phyloP scores from a whole-genome alignment of 2,797 vertebrate species.

The Parambassis ranga region DNA sequence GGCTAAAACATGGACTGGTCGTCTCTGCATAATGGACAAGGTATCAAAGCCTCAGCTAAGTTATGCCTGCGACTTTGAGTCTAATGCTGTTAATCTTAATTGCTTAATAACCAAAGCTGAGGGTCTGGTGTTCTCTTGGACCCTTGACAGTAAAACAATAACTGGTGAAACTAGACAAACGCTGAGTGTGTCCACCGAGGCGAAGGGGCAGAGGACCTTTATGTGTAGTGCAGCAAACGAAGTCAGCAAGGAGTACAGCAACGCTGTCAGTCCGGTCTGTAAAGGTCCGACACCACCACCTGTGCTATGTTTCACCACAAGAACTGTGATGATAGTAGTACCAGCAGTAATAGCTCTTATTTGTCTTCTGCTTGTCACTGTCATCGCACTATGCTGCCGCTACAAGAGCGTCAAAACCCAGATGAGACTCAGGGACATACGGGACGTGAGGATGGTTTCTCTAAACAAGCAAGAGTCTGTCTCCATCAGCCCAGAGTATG shows the following conservation, averaged over 20 bases:
- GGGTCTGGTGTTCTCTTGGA: constrained; percentile 59
- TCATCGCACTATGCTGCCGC: constrained; percentile 25
- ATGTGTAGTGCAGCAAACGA: constrained; percentile 52
- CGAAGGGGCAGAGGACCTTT: constrained; percentile 33
- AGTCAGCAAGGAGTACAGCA: constrained; percentile 45
- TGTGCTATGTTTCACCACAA: constrained; percentile 28
- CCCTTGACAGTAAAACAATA: constrained; percentile 25
- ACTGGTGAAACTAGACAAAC: constrained; percentile 33
- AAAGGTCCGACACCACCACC: background rate
- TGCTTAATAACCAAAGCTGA: constrained; percentile 38
- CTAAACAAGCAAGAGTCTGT: background rate
- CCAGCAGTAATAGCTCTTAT: constrained; percentile 42
- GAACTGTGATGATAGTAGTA: background rate
- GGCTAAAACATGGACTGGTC: background rate
- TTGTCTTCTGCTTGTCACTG: constrained; percentile 42
- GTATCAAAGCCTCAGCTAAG: constrained; percentile 53
- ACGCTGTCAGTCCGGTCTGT: constrained; percentile 40
- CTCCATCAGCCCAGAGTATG: constrained; percentile 24
- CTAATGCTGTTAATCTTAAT: constrained; percentile 26
- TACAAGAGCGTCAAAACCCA: background rate
- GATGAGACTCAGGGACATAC: background rate
- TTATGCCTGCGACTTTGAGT: constrained; percentile 52
- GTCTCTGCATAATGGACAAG: constrained; percentile 54
- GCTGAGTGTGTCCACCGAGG: constrained; percentile 34
- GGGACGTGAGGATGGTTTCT: constrained; percentile 24